phyloP scores from a whole-genome alignment of 30 jellyfish, hydroid and myxozoan genomes.

The Aurelia sp. region DNA sequence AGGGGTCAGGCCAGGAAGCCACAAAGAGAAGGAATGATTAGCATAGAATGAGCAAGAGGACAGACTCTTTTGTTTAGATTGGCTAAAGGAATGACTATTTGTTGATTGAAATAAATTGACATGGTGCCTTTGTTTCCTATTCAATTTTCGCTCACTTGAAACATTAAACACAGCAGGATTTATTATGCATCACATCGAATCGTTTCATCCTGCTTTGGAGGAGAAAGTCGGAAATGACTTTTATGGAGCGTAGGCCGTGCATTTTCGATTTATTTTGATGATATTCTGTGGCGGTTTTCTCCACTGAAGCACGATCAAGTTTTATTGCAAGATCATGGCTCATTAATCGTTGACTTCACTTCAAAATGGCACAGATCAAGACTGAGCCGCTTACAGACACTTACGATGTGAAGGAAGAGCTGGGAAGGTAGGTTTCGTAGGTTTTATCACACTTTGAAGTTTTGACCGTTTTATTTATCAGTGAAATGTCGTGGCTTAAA shows the following conservation, averaged over 20 bases:
- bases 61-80: constrained; percentile 69
- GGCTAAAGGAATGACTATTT: constrained; percentile 71
- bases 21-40: constrained; percentile 50
- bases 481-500: no score
- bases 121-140: constrained; percentile 64
- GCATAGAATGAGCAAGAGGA: constrained; percentile 60
- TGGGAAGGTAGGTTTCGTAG: constrained; percentile 89
- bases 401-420: constrained; percentile 90
- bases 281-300: neutral
- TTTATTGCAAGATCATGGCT: no score
- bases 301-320: neutral
- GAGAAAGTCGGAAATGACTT: constrained; percentile 76
- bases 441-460: neutral
- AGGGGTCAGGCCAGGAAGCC: constrained; percentile 87
- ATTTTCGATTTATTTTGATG: neutral
- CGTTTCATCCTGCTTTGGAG: constrained; percentile 39
- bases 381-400: constrained; percentile 82
- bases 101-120: constrained; percentile 77
- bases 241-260: constrained; percentile 7
- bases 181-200: constrained; percentile 55
- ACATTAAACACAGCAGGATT: constrained; percentile 78
- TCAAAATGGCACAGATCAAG: constrained; percentile 79
- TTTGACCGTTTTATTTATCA: no score
- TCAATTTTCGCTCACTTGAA: constrained; percentile 42
- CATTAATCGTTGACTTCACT: no score